Evolutionary conservation across 2,888 invertebrate species (phyloP), one percentile per base, ranked within the genome.

Genomic region (Aspidiotus destructor): DNA sequence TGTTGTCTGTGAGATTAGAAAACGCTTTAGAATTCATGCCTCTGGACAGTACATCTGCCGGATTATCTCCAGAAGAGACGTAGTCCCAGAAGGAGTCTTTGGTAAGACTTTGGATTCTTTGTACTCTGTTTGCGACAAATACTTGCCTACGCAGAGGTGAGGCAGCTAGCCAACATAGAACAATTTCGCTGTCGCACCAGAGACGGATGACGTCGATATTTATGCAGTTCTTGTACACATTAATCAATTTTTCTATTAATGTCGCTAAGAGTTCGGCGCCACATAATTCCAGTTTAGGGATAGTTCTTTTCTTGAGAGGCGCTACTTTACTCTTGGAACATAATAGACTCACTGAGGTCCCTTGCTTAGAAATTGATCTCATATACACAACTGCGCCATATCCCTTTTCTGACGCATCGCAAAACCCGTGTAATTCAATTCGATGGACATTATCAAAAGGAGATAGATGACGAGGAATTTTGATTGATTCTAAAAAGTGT

Each of bases 311-410:
- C 40, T 71, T 72, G 5, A 72, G 16, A 3, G 72, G 70, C 7
- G 71, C 70, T 6, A 72, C 70, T 55, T 63, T 41, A 1, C 67
- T 69, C 57, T 70, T 72, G 0, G 72, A 52, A 52, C 85, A 75
- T 83, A 87, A 57, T 84, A 85, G 11, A 82, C 85, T 73, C 83
- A 85, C 74, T 85, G 70, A 13, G 68, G 70, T 41, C 60, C 68
- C 44, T 62, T 70, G 8, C 67, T 71, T 7, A 58, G 60, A 15
- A 63, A 70, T 17, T 55, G 70, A 41, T 70, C 70, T 52, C 62
- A 71, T 15, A 40, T 72, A 72, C 11, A 71, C 53, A 54, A 64
- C 63, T 11, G 63, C 71, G 6, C 68, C 71, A 55, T 71, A 71
- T 2, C 67, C 69, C 15, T 64, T 52, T 16, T 71, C 68, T 0